Base-by-base conservation (phyloP, 2,113 vertebrate species). In the Guaruba guarouba region DNA sequence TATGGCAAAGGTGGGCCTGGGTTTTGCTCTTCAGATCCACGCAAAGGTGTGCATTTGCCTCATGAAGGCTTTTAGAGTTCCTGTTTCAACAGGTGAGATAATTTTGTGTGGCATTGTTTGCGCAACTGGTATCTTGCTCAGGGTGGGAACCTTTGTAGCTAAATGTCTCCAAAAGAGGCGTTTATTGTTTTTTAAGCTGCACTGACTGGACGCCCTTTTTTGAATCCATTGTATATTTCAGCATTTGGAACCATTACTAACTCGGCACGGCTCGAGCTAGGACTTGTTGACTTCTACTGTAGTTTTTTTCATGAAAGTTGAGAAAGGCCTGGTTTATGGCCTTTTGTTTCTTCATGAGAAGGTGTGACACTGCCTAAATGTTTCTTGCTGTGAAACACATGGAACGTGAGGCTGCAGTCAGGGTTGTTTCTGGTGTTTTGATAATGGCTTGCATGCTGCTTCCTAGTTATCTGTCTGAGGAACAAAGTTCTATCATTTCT, bases 361-460 rank as follows among this genome's bases (percentile, higher is more conserved):
- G 98, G 99, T 99, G 98, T 99, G 98, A 99, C 98, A 99, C 98
- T 99, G 98, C 99, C 99, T 99, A 99, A 98, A 99, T 99, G 98
- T 99, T 99, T 99, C 99, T 99, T 98, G 98, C 98, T 99, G 98
- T 99, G 99, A 99, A 99, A 99, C 99, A 99, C 98, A 98, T 98
- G 79, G 98, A 99, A 99, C 97, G 98, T 98, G 98, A 99, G 98
- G 98, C 99, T 99, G 98, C 98, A 98, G 98, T 99, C 98, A 98
- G 99, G 99, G 99, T 99, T 99, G 99, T 99, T 99, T 99, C 99
- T 99, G 98, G 98, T 98, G 98, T 99, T 99, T 99, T 99, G 98
- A 98, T 98, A 97, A 98, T 85, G 91, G 98, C 98, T 98, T 98
- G 98, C 98, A 98, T 98, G 98, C 98, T 99, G 98, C 98, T 98